phyloP scores from a whole-genome alignment of 2,797 vertebrate genomes.

The Alectoris magna region DNA sequence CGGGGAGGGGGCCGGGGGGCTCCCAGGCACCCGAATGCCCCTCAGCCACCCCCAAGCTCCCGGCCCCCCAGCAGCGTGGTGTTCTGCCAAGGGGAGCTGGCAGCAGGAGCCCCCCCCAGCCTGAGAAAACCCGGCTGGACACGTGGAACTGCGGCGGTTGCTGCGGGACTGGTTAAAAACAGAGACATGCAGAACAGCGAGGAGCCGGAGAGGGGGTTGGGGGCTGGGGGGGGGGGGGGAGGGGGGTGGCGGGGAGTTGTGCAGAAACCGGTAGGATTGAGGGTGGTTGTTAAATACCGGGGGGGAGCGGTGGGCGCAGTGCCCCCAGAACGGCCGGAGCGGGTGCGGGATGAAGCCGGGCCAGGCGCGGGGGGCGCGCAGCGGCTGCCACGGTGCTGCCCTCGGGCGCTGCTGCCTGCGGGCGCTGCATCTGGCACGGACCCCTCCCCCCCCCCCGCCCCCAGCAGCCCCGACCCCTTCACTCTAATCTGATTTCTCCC shows the following conservation, averaged over 20 bases:
- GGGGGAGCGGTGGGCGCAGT: not conserved
- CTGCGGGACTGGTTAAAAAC: constrained; percentile 17
- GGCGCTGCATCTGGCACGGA: constrained; percentile 43
- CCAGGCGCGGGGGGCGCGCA: constrained; percentile 18
- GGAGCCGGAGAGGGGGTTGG: constrained; percentile 53
- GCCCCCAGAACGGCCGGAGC: not conserved
- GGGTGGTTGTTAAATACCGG: constrained; percentile 57
- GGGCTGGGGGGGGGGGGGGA: not conserved
- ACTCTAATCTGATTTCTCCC: constrained; percentile 94
- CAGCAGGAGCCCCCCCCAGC: not conserved
- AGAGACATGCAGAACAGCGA: constrained; percentile 74
- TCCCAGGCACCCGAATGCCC: not conserved
- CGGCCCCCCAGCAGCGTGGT: not conserved
- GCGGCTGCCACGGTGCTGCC: not conserved
- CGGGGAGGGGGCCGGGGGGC: not conserved
- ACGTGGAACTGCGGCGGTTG: not conserved
- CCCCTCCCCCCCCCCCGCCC: not conserved
- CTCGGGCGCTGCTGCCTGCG: not conserved
- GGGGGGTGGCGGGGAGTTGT: constrained; percentile 14
- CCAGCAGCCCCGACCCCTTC: not conserved
- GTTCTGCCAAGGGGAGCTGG: not conserved
- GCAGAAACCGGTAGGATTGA: constrained; percentile 12
- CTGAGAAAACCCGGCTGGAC: not conserved
- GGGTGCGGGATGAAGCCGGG: not conserved
- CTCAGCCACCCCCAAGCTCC: not conserved